phyloP scores from a whole-genome alignment of 2,113 vertebrate species.

The Sterna hirundo region DNA sequence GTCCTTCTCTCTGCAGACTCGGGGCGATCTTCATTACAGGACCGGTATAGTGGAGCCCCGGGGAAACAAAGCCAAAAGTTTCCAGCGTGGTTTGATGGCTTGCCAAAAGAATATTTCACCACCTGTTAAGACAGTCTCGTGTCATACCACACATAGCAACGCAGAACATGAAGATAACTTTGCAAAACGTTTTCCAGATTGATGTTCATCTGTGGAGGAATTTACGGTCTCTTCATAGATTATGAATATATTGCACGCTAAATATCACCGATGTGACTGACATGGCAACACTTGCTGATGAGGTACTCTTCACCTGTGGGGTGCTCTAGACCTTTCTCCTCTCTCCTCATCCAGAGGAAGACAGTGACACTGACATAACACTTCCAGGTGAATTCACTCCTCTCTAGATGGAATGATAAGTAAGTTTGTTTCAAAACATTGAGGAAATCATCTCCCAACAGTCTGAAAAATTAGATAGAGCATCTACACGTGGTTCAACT shows the following conservation, averaged over 20 bases:
- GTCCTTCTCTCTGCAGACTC: background rate
- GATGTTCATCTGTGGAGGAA: background rate
- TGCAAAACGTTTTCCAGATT: slow-evolving; percentile 20
- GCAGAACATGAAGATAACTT: background rate
- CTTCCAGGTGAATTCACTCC: background rate
- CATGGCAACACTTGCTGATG: background rate
- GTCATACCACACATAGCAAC: background rate
- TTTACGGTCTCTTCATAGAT: background rate
- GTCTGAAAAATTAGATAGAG: background rate
- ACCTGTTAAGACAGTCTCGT: slow-evolving; percentile 1
- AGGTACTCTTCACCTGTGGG: background rate
- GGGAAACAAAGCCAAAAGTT: background rate
- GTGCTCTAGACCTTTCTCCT: background rate
- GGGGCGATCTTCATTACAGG: background rate
- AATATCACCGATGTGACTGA: background rate
- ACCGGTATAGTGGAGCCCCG: background rate
- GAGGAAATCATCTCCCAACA: background rate
- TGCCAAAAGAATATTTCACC: background rate
- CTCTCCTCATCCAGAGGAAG: background rate
- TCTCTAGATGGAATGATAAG: background rate
- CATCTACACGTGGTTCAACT: background rate
- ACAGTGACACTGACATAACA: background rate
- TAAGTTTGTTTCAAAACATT: background rate
- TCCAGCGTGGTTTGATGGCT: background rate
- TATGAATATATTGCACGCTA: background rate